Evolutionary conservation across 2,113 vertebrate genomes (phyloP), one percentile per base, ranked within the genome.

Genomic region (Nibea albiflora): DNA sequence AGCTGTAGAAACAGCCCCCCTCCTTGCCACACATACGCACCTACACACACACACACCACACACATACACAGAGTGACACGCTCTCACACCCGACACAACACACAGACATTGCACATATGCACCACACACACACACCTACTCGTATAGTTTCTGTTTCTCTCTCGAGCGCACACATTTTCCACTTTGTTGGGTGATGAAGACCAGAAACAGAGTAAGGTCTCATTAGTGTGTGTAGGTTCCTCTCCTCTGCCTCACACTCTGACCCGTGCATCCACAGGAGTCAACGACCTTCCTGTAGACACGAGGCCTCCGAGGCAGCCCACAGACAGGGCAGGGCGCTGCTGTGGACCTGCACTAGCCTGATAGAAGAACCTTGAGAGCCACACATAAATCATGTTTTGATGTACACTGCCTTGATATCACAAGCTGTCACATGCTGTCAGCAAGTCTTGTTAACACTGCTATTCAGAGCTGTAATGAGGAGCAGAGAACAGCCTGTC

Each of bases 381-480:
- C 82, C 71, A 72, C 82, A 88, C 87, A 92, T 91, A 93, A 93
- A 93, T 95, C 92, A 93, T 90, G 86, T 94, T 90, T 91, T 91
- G 91, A 92, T 92, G 90, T 92, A 78, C 88, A 68, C 86, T 85
- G 85, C 70, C 81, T 86, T 85, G 86, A 93, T 92, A 90, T 92
- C 89, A 89, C 92, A 85, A 87, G 89, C 92, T 90, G 93, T 94
- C 93, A 92, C 84, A 84, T 82, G 87, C 92, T 94, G 89, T 90
- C 92, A 94, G 74, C 85, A 15, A 62, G 86, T 85, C 90, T 92
- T 92, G 90, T 93, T 94, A 94, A 90, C 88, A 71, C 85, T 1
- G 78, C 83, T 85, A 84, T 89, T 93, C 91, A 92, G 88, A 89
- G 89, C 85, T 70, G 82, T 93, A 90, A 91, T 84, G 88, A 92